Evolutionary conservation across 2,797 vertebrate genomes (phyloP).

Genomic region (Epinephelus coioides): DNA sequence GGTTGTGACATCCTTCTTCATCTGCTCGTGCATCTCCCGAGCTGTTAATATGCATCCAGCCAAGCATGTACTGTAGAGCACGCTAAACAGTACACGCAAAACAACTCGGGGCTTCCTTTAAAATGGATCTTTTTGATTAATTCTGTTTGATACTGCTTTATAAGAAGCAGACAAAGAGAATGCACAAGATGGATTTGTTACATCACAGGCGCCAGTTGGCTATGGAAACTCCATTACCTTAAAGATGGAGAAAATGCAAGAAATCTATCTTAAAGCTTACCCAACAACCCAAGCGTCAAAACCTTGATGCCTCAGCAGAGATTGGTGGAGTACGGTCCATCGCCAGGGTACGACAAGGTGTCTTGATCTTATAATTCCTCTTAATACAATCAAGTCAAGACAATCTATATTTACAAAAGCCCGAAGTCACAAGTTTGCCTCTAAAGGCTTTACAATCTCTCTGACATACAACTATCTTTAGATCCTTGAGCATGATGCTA

Average conservation of each 20-base stretch:
- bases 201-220: constrained; percentile 25
- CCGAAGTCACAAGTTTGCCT: constrained; percentile 31
- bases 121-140: constrained; percentile 48
- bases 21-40: constrained; percentile 30
- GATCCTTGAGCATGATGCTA: neutral
- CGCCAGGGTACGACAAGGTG: neutral
- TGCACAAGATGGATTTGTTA: constrained; percentile 47
- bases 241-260: neutral
- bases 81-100: constrained; percentile 57
- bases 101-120: constrained; percentile 44
- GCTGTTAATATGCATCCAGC: constrained; percentile 56
- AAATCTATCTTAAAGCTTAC: constrained; percentile 13
- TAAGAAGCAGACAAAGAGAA: constrained; percentile 63
- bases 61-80: constrained; percentile 20
- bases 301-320: constrained; percentile 18
- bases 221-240: constrained; percentile 8
- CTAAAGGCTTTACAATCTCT: constrained; percentile 3
- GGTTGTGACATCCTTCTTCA: constrained; percentile 44
- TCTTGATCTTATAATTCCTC: constrained; percentile 3
- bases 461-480: constrained; percentile 9
- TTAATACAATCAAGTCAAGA: constrained; percentile 10
- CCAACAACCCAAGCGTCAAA: neutral
- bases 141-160: constrained; percentile 63
- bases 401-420: constrained; percentile 31
- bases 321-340: neutral